Conservation (phyloP, 1,140 invertebrate genomes). For the Conus betulinus region DNA sequence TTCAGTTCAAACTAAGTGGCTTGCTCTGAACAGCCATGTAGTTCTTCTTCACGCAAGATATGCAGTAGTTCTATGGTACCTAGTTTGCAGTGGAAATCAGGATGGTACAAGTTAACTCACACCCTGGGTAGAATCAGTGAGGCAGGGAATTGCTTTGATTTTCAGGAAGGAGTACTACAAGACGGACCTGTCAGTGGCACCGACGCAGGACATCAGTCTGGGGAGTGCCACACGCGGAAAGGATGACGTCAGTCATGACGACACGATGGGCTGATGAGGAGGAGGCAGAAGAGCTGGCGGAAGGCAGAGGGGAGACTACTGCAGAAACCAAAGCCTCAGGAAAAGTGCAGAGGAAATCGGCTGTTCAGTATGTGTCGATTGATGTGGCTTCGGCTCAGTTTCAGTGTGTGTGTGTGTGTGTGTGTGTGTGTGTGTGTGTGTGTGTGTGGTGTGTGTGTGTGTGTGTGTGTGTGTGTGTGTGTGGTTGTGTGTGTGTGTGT, state of each 20-base stretch:
- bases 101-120: no score
- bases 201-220: conserved; percentile 67
- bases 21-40: no score
- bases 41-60: no score
- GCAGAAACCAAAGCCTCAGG: not conserved
- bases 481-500: no score
- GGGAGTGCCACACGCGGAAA: conserved; percentile 2
- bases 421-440: not conserved
- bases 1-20: no score
- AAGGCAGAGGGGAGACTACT: not conserved
- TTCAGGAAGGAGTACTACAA: conserved; percentile 70
- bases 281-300: not conserved
- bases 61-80: no score
- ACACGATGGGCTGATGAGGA: conserved; percentile 32
- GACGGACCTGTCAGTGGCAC: conserved; percentile 60
- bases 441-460: not conserved
- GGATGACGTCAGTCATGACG: conserved; percentile 30
- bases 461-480: not conserved
- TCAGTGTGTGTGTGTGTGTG: not conserved
- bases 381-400: not conserved
- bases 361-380: not conserved
- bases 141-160: not conserved
- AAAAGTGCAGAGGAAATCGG: conserved; percentile 24
- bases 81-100: no score
- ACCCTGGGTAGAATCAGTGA: no score